Percentiles rank a stretch among this genome's conserved stretches.
These are phyloP conservation scores for Pantherophis guttatus DNA, from an alignment of 2,113 vertebrate species.

Conservation along the genomic window DNA sequence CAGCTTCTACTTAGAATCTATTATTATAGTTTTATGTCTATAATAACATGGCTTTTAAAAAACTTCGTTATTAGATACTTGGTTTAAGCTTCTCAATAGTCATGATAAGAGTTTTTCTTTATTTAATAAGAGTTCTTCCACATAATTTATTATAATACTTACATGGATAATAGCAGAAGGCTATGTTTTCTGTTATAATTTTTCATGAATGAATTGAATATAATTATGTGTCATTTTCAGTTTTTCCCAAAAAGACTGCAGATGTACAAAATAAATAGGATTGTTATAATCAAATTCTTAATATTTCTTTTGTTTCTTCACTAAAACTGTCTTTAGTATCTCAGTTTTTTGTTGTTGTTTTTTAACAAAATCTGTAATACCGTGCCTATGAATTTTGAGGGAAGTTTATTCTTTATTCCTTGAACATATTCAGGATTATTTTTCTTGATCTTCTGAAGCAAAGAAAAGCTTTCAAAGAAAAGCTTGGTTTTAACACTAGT, in stretches of 20 bases:
- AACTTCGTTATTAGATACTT: background rate
- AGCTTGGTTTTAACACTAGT: background rate
- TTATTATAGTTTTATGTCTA: slow-evolving; percentile 3
- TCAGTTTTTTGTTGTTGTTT: background rate
- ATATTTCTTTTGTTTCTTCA: background rate
- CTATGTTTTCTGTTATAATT: background rate
- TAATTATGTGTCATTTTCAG: background rate
- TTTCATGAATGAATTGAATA: background rate
- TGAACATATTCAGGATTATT: background rate
- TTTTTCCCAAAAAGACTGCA: background rate
- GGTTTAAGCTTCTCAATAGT: slow-evolving; percentile 11
- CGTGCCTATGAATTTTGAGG: background rate
- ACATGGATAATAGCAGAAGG: background rate
- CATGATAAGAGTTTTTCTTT: background rate
- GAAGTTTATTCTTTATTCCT: background rate
- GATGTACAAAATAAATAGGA: background rate
- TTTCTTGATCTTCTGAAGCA: background rate
- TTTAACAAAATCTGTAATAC: background rate
- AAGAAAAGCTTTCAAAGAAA: background rate
- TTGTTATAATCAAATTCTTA: background rate
- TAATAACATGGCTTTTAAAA: background rate
- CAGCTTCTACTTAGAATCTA: background rate
- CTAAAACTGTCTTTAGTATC: background rate
- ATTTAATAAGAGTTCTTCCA: background rate
- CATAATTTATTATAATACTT: slow-evolving; percentile 8